phyloP scores from a whole-genome alignment of 2,888 invertebrate genomes.

The Drosophila macrospina region DNA sequence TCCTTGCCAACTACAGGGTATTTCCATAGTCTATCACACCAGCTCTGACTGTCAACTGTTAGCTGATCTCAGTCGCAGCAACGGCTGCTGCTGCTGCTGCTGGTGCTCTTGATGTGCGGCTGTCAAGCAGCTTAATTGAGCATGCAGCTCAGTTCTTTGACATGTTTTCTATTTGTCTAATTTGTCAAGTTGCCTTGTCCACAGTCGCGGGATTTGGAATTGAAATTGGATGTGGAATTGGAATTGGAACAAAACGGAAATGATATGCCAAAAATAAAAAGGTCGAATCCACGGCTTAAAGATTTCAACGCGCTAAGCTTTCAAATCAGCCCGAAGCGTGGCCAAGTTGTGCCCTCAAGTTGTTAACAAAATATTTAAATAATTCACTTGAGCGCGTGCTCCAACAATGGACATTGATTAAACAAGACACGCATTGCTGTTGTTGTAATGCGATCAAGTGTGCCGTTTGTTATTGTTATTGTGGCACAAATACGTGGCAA shows the following conservation, averaged over 20 bases:
- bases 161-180: slow-evolving; percentile 80
- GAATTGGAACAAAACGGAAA: slow-evolving; percentile 64
- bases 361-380: slow-evolving; percentile 70
- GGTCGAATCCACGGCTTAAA: slow-evolving; percentile 14
- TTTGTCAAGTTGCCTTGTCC: slow-evolving; percentile 69
- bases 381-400: slow-evolving; percentile 66
- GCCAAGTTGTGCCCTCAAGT: slow-evolving; percentile 32
- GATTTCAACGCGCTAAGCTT: slow-evolving; percentile 39
- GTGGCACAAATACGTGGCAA: slow-evolving; percentile 36
- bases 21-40: slow-evolving; percentile 5
- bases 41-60: background rate
- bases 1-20: slow-evolving; percentile 11
- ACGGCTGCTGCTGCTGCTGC: slow-evolving; percentile 23
- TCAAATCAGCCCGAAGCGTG: slow-evolving; percentile 55
- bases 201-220: slow-evolving; percentile 18
- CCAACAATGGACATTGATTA: slow-evolving; percentile 65
- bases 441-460: slow-evolving; percentile 10
- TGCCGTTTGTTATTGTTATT: slow-evolving; percentile 30
- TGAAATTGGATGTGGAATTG: background rate
- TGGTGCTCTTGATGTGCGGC: slow-evolving; percentile 33
- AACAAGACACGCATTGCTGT: slow-evolving; percentile 24
- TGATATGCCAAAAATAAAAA: slow-evolving; percentile 65
- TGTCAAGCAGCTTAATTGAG: slow-evolving; percentile 76
- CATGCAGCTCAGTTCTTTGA: slow-evolving; percentile 68
- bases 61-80: slow-evolving; percentile 11